Base-by-base conservation (phyloP, 2,113 vertebrate species). In the Pollachius pollachius region DNA sequence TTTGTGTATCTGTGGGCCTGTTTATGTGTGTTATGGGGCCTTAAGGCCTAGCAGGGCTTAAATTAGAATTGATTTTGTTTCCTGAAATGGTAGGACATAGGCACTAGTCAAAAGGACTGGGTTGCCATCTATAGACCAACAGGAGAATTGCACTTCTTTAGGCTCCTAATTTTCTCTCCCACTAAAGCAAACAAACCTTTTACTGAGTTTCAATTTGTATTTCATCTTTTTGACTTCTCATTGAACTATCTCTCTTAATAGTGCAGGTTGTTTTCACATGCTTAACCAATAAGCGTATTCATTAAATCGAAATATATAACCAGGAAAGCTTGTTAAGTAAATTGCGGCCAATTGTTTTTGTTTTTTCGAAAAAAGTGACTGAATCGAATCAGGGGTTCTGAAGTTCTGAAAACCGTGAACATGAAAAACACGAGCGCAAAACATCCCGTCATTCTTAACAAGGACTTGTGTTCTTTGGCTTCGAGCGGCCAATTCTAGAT, bases 81-180 rank as follows among this genome's bases (percentile, higher is more conserved):
- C 62, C 62, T 73, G 9, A 0, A 5, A 68, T 52, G 64, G 4
- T 58, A 52, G 65, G 19, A 4, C 19, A 0, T 3, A 17, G 52
- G 17, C 17, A 56, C 6, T 58, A 17, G 17, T 18, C 56, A 59
- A 37, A 25, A 27, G 61, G 19, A 4, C 56, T 3, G 23, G 95
- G 94, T 94, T 94, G 95, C 96, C 96, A 95, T 90, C 95, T 96
- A 92, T 86, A 71, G 89, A 84, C 54, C 73, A 75, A 27, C 65
- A 15, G 41, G 52, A 23, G 65, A 84, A 85, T 75, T 87, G 21
- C 85, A 84, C 34, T 4, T 30, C 18, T 8, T 27, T 19, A 6
- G 30, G n/a, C 17, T 15, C 63, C 81, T 80, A 17, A 56, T 64
- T 67, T 73, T 67, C 64, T 64, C 75, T 73, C 56, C 61, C 59